Percentiles rank a stretch among this genome's conserved stretches.
Evolutionary conservation across 2,797 vertebrate genomes (phyloP).

Genomic region (Manis pentadactyla): DNA sequence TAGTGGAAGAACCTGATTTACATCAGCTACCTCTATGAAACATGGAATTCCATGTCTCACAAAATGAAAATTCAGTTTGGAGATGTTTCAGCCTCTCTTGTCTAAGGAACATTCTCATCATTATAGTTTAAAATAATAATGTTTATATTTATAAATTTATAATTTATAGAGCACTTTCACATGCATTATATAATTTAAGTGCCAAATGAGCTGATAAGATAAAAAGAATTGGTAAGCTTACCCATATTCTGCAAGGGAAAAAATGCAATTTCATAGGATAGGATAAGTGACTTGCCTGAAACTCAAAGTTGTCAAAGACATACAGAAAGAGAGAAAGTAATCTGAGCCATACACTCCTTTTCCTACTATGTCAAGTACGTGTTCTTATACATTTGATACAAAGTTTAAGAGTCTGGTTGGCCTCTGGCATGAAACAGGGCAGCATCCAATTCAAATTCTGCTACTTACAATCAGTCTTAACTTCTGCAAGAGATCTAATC

Average conservation of each 20-base stretch:
- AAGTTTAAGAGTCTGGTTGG: background rate
- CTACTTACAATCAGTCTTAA: background rate
- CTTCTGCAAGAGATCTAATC: background rate
- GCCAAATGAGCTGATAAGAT: background rate
- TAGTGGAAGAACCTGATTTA: background rate
- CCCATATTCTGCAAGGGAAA: background rate
- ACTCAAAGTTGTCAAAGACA: background rate
- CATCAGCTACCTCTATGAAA: background rate
- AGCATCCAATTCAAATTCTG: background rate
- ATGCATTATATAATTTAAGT: background rate
- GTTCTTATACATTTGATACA: background rate
- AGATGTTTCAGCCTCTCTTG: background rate
- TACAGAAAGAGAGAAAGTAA: background rate
- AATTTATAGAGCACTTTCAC: background rate
- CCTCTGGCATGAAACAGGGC: background rate
- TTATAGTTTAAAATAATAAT: background rate
- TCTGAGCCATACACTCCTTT: background rate
- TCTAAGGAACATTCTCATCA: background rate
- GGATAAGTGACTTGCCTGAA: background rate
- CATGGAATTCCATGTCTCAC: background rate
- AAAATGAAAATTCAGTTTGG: background rate
- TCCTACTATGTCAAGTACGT: background rate
- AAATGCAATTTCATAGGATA: background rate
- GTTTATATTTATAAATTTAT: conserved; percentile 20
- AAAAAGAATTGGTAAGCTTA: conserved; percentile 8